Conservation (phyloP, 2,797 vertebrate species). For the Anabacerthia variegaticeps region DNA sequence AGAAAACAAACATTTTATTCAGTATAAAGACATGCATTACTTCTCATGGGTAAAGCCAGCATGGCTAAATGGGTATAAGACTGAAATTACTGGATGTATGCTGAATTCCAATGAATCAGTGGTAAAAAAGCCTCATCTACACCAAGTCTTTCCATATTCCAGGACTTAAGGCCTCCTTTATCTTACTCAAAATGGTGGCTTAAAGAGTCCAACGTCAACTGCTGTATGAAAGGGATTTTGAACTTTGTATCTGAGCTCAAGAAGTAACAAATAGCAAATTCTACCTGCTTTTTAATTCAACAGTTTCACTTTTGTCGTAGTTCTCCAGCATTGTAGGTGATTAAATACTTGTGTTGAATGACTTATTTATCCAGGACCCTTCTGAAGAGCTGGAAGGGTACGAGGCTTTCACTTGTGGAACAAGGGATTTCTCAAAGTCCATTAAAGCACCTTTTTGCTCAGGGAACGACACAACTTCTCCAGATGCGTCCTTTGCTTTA, state of each 20-base stretch:
- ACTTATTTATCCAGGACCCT: conserved; percentile 24
- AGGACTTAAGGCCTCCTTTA: not conserved
- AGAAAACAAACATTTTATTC: not conserved
- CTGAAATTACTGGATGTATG: not conserved
- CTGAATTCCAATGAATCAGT: not conserved
- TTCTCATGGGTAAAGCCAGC: not conserved
- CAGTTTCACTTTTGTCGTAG: not conserved
- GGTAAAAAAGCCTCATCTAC: not conserved
- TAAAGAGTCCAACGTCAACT: rapidly evolving
- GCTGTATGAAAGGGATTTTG: not conserved
- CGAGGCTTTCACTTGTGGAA: not conserved
- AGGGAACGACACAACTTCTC: conserved; percentile 33
- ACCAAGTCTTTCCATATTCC: not conserved
- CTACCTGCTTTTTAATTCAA: not conserved
- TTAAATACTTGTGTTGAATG: not conserved
- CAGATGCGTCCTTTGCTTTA: conserved; percentile 58
- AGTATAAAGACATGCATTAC: not conserved
- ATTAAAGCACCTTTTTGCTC: conserved; percentile 36
- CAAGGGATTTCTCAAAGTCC: not conserved
- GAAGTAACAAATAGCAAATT: not conserved
- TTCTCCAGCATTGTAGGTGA: not conserved
- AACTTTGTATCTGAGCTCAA: not conserved
- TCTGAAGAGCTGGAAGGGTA: conserved; percentile 20
- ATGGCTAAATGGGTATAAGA: not conserved
- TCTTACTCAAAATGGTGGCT: not conserved